phyloP scores from a whole-genome alignment of 1,140 invertebrate species.

The Lutraria rhynchaena region DNA sequence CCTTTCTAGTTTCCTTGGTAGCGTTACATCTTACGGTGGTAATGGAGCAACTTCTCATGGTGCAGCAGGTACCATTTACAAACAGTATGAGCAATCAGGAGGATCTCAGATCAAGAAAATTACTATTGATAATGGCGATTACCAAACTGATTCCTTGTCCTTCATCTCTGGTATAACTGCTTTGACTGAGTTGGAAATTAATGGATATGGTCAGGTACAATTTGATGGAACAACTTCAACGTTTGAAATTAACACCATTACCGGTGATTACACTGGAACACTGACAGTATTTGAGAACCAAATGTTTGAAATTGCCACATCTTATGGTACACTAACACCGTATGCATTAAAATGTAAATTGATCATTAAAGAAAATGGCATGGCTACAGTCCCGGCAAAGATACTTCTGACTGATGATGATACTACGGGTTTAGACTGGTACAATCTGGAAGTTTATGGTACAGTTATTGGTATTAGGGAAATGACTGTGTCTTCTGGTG shows the following conservation, averaged over 20 bases:
- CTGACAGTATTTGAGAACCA: constrained; percentile 61
- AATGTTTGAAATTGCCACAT: constrained; percentile 64
- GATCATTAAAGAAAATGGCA: constrained; percentile 58
- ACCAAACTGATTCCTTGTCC: constrained; percentile 42
- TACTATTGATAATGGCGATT: constrained; percentile 62
- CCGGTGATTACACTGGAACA: constrained; percentile 70
- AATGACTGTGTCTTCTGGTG: constrained; percentile 68
- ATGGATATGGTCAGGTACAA: constrained; percentile 58
- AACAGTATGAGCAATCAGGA: constrained; percentile 64
- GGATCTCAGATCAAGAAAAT: constrained; percentile 59
- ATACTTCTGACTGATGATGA: constrained; percentile 67
- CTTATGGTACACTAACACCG: constrained; percentile 69
- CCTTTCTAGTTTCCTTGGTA: constrained; percentile 65
- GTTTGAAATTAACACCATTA: constrained; percentile 59
- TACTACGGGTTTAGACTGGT: constrained; percentile 43
- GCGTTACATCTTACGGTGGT: constrained; percentile 62
- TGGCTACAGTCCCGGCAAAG: constrained; percentile 65
- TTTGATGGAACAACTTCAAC: constrained; percentile 46
- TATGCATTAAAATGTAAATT: constrained; percentile 72
- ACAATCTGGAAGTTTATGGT: constrained; percentile 67
- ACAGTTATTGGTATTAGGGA: constrained; percentile 66
- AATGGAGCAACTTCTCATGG: constrained; percentile 57
- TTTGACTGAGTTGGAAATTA: constrained; percentile 59
- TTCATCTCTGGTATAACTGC: constrained; percentile 49
- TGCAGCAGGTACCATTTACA: constrained; percentile 72